Conservation (phyloP, 2,113 vertebrate genomes). For the Rhea americana region DNA sequence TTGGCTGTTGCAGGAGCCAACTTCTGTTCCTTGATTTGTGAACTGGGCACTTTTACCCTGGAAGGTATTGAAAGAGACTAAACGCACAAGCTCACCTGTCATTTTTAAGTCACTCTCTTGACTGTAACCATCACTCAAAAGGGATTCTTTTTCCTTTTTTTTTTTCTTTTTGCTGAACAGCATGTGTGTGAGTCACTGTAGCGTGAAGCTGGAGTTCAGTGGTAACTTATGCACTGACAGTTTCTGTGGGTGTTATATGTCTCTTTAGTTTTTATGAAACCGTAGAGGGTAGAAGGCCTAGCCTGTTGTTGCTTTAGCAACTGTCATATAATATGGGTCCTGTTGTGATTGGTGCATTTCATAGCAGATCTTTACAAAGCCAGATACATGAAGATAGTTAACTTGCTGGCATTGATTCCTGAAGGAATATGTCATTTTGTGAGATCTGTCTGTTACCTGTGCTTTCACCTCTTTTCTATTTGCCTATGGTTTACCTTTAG, state of each 20-base stretch:
- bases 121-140: background rate
- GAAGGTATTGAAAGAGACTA: background rate
- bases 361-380: background rate
- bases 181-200: background rate
- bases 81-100: background rate
- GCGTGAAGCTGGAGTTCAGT: background rate
- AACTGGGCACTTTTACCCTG: background rate
- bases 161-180: too few relatives aligned
- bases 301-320: background rate
- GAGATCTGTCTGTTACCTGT: background rate
- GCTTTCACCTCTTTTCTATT: background rate
- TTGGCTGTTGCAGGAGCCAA: background rate
- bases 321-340: background rate
- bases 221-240: background rate
- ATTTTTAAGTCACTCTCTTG: background rate
- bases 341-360: background rate
- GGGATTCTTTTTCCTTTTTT: too few relatives aligned
- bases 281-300: background rate
- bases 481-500: background rate
- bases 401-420: background rate
- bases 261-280: background rate
- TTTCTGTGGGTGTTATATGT: rapidly evolving
- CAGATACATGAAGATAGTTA: background rate
- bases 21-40: background rate
- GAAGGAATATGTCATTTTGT: too few relatives aligned